phyloP scores from a whole-genome alignment of 2,888 invertebrate species.

The Diploptera punctata region DNA sequence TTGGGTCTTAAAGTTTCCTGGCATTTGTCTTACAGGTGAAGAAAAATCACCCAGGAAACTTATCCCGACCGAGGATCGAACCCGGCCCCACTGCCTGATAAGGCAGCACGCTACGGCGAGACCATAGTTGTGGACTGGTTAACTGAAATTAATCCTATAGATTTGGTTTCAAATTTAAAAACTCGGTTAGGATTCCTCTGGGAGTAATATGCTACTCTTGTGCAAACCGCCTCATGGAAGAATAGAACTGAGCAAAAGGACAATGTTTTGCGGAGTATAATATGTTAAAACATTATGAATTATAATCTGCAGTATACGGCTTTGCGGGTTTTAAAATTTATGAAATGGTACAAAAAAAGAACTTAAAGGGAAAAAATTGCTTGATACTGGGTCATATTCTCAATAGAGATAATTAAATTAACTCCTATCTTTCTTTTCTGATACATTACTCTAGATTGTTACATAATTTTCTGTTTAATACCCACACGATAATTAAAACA shows the following conservation, averaged over 20 bases:
- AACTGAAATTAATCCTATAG: too few species aligned
- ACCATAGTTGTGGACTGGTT: too few species aligned
- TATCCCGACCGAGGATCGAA: too few species aligned
- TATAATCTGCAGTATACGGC: conserved; percentile 4
- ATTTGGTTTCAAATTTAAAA: too few species aligned
- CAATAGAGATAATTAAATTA: neutral
- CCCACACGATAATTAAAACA: neutral
- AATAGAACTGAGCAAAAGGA: neutral
- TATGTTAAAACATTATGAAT: neutral
- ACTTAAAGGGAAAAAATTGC: neutral
- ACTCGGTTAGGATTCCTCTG: too few species aligned
- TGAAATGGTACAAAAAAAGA: neutral
- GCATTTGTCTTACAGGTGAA: too few species aligned
- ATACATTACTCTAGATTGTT: neutral
- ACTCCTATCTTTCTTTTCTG: neutral
- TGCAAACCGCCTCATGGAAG: neutral
- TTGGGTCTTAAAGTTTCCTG: too few species aligned
- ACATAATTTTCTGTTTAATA: neutral
- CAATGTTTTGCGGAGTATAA: neutral
- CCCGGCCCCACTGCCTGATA: too few species aligned
- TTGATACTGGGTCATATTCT: neutral
- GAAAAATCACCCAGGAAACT: too few species aligned
- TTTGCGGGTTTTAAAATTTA: conserved; percentile 8
- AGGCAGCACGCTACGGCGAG: too few species aligned
- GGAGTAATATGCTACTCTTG: too few species aligned